These are phyloP conservation scores for Teinopalpus imperialis DNA, from an alignment of 2,888 invertebrate species.

Conservation along the genomic window DNA sequence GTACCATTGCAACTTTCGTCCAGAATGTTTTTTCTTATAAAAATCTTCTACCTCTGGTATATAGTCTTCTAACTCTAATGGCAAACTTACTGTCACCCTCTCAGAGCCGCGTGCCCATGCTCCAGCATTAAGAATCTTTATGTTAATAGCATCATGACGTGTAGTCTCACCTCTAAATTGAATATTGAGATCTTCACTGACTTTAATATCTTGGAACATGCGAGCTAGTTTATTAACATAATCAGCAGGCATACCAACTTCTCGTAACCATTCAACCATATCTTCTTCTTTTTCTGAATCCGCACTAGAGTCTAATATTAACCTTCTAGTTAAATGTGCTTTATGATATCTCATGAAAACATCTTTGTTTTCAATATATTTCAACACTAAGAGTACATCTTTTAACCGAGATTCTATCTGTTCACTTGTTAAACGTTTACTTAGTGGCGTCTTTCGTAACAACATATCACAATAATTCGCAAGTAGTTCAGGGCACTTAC, in stretches of 20 bases:
- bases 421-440: conserved; percentile 97
- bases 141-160: conserved; percentile 94
- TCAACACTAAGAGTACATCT: conserved; percentile 97
- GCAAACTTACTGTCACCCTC: conserved; percentile 96
- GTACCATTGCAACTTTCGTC: conserved; percentile 98
- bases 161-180: conserved; percentile 93
- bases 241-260: conserved; percentile 99
- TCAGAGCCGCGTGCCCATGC: conserved; percentile 99
- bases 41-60: conserved; percentile 99
- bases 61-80: conserved; percentile 98
- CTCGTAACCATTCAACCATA: conserved; percentile 98
- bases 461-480: conserved; percentile 99
- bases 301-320: conserved; percentile 98
- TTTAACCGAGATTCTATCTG: conserved; percentile 96
- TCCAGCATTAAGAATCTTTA: conserved; percentile 98
- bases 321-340: conserved; percentile 95
- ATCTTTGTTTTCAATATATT: conserved; percentile 99
- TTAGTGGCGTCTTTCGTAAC: conserved; percentile 96
- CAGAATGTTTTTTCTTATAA: conserved; percentile 98
- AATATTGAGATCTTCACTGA: conserved; percentile 96
- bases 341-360: conserved; percentile 99
- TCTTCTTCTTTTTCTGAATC: conserved; percentile 99
- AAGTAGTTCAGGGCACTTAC: conserved; percentile 98
- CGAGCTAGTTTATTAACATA: conserved; percentile 98
- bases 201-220: conserved; percentile 99